These are phyloP conservation scores for Elaphurus davidianus DNA, from an alignment of 2,113 vertebrate species.

Conservation along the genomic window DNA sequence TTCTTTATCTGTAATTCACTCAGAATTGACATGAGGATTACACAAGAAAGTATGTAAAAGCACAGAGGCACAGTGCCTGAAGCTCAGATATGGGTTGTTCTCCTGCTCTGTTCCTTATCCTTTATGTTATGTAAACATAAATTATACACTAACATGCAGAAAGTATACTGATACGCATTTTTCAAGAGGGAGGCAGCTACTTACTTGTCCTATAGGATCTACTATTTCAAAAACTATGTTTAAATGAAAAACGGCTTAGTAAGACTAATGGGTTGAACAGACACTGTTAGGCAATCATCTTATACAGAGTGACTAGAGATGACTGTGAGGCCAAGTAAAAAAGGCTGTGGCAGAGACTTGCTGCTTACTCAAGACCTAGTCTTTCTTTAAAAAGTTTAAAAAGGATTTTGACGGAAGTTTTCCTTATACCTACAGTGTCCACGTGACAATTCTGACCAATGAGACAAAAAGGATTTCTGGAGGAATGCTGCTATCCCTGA, in stretches of 20 bases:
- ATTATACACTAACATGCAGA: neutral
- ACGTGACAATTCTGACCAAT: neutral
- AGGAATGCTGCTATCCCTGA: neutral
- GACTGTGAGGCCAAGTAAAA: neutral
- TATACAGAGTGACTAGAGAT: neutral
- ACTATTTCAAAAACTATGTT: slow-evolving; percentile 27
- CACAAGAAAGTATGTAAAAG: slow-evolving; percentile 7
- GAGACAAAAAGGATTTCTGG: neutral
- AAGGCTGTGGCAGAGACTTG: neutral
- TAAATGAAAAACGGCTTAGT: neutral
- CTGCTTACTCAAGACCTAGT: neutral
- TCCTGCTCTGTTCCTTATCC: neutral
- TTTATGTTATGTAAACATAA: slow-evolving; percentile 1
- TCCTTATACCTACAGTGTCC: neutral
- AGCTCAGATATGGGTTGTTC: neutral
- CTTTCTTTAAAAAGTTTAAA: neutral
- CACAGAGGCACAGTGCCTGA: neutral
- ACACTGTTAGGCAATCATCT: neutral
- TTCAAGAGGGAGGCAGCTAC: neutral
- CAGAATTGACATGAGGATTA: neutral
- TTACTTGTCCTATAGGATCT: slow-evolving; percentile 7
- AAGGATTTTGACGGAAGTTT: neutral
- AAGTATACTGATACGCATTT: neutral
- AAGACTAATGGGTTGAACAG: neutral
- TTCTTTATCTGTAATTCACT: neutral